Evolutionary conservation across 1,140 invertebrate genomes (phyloP).

Genomic region (Bactericera cockerelli): DNA sequence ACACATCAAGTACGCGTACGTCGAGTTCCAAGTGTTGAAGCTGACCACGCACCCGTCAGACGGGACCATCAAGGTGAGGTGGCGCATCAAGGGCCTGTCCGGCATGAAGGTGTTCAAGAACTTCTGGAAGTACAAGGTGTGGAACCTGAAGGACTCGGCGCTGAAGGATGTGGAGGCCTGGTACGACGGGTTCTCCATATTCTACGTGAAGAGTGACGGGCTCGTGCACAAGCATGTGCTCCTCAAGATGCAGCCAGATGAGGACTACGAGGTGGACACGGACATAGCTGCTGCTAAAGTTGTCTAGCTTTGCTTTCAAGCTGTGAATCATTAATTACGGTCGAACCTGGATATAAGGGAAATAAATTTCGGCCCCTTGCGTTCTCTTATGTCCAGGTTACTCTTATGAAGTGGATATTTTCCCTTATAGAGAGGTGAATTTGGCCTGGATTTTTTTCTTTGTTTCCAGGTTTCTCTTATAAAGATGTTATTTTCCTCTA

Average conservation of each 20-base stretch:
- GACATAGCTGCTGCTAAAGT: background rate
- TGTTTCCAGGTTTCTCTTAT: too few species aligned
- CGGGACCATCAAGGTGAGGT: constrained; percentile 63
- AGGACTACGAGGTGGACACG: background rate
- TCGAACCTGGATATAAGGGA: too few species aligned
- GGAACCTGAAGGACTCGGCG: constrained; percentile 47
- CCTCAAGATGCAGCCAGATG: constrained; percentile 47
- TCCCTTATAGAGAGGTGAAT: too few species aligned
- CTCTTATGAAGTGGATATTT: too few species aligned
- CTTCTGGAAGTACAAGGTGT: constrained; percentile 62
- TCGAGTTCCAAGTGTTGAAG: constrained; percentile 72
- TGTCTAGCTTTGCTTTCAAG: background rate
- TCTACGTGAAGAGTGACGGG: constrained; percentile 63
- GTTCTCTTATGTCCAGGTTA: too few species aligned
- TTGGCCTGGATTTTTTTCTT: too few species aligned
- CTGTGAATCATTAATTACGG: too few species aligned
- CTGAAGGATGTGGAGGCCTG: constrained; percentile 47
- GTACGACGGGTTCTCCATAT: constrained; percentile 87
- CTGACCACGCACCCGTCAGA: constrained; percentile 73
- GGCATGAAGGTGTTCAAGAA: constrained; percentile 39
- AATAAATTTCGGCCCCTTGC: too few species aligned
- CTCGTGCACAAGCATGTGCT: constrained; percentile 61
- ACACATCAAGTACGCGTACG: constrained; percentile 71
- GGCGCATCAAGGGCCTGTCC: constrained; percentile 68
- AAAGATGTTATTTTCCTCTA: too few species aligned